phyloP scores from a whole-genome alignment of 2,113 vertebrate genomes.

The Alouatta palliata region DNA sequence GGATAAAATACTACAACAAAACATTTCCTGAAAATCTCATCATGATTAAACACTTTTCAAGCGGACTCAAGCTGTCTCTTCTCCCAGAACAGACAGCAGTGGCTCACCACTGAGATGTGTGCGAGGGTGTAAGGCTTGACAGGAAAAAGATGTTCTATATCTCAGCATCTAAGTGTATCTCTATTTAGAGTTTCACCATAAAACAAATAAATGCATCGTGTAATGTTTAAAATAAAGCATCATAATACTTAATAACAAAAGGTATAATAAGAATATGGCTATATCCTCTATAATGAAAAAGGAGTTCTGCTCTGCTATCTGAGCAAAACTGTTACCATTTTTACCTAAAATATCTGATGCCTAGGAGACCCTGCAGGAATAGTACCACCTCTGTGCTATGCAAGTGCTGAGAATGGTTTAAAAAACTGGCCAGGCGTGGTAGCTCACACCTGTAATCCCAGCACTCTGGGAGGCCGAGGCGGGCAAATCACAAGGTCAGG shows the following conservation, averaged over 20 bases:
- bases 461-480: no score
- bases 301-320: background rate
- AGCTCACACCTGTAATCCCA: no score
- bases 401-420: no score
- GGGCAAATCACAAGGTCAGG: no score
- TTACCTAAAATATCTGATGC: no score
- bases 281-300: background rate
- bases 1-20: background rate
- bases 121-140: background rate
- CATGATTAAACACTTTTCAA: background rate
- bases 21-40: background rate
- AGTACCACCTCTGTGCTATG: no score
- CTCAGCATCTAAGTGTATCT: background rate
- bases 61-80: no score
- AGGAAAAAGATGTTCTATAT: background rate
- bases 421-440: no score
- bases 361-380: no score
- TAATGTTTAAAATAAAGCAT: background rate
- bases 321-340: background rate
- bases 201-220: background rate
- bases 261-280: background rate
- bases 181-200: background rate
- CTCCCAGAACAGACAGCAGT: background rate
- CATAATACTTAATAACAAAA: background rate
- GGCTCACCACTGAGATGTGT: no score